A percentile compares a stretch with the other conserved stretches of the same genome.
Evolutionary conservation across 2,888 invertebrate species (phyloP).

Genomic region (Amorpha juglandis): DNA sequence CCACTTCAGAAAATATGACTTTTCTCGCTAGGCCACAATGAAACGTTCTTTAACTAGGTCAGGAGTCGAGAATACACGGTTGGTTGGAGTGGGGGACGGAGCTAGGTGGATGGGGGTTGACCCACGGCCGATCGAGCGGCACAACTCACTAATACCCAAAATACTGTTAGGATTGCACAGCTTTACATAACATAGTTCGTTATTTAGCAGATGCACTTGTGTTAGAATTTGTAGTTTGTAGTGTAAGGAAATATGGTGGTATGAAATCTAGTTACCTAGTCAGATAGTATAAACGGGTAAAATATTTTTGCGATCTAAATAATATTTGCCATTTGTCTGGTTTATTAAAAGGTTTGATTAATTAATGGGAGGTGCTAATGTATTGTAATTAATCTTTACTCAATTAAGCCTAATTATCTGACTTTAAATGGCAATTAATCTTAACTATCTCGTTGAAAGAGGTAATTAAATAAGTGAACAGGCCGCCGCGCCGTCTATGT

Average conservation of each 20-base stretch:
- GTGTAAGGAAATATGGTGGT: neutral
- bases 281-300: neutral
- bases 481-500: no score
- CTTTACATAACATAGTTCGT: conserved; percentile 9
- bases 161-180: conserved; percentile 12
- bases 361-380: neutral
- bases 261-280: neutral
- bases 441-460: neutral
- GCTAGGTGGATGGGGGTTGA: neutral
- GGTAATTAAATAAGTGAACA: neutral
- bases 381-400: neutral
- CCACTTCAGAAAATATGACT: conserved; percentile 53
- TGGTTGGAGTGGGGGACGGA: neutral
- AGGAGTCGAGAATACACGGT: conserved; percentile 34
- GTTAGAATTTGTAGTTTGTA: neutral
- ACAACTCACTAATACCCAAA: conserved; percentile 4
- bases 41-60: conserved; percentile 47
- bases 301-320: no score
- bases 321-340: neutral
- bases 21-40: conserved; percentile 44
- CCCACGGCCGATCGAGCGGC: neutral
- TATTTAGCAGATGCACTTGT: conserved; percentile 11
- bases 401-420: neutral
- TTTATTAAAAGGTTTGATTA: neutral
- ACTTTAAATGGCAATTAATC: neutral